Evolutionary conservation across 2,888 invertebrate species (phyloP).

Genomic region (Ichneumoninae sp.): DNA sequence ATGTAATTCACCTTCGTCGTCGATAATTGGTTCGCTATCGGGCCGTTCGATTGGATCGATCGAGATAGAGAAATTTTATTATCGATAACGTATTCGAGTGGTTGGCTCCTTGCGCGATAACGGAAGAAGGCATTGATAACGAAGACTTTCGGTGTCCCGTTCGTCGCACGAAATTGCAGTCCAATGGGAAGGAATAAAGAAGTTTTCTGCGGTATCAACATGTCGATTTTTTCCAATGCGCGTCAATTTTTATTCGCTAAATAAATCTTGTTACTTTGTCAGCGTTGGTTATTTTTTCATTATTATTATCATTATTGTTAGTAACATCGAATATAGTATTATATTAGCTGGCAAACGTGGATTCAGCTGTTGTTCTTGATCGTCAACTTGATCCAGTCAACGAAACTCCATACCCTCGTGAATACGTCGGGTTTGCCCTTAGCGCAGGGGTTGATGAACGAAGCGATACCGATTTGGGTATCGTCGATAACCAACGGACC

Average conservation of each 20-base stretch:
- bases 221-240: not conserved
- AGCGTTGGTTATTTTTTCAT: not conserved
- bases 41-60: not conserved
- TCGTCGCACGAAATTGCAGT: not conserved
- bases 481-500: slow-evolving; percentile 61
- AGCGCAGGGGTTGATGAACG: slow-evolving; percentile 64
- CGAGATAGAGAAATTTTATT: not conserved
- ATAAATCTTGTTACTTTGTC: not conserved
- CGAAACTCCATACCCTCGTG: slow-evolving; percentile 51
- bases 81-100: not conserved
- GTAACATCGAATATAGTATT: not conserved
- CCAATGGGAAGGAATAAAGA: not conserved
- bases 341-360: not conserved
- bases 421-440: slow-evolving; percentile 61
- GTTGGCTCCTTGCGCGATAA: not conserved
- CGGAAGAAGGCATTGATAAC: not conserved
- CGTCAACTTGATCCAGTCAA: slow-evolving; percentile 51
- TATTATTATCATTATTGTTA: not conserved
- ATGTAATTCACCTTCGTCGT: not conserved
- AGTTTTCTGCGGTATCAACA: not conserved
- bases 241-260: not conserved
- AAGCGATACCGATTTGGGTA: slow-evolving; percentile 63
- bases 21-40: not conserved
- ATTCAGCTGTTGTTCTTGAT: slow-evolving; percentile 26
- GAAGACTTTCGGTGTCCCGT: not conserved